Evolutionary conservation across 2,888 invertebrate genomes (phyloP), one percentile per base, ranked within the genome.

Genomic region (Pelosia muscerda): DNA sequence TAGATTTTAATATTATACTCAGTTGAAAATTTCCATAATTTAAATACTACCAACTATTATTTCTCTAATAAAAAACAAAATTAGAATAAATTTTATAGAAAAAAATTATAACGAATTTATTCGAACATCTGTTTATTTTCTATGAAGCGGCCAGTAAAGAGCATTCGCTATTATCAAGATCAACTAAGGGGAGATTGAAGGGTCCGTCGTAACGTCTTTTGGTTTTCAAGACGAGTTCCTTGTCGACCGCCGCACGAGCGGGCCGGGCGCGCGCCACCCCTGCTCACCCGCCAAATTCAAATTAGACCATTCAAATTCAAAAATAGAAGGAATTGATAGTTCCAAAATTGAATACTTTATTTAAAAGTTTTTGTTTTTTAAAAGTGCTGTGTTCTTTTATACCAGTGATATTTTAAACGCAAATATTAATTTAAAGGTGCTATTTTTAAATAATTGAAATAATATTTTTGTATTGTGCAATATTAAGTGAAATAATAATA

Each of bases 141-240:
- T 68, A 66, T 72, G 73, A 56, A 65, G 81, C 70, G 71, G 87
- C 89, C 88, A 90, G 88, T 90, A 85, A 82, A 88, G 82, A 88
- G 85, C 87, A 83, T 88, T 84, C 72, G 69, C 81, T 79, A 85
- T 90, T 91, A 90, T 91, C 90, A 86, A 84, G 88, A 84, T 86
- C 86, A 89, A 91, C 89, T 84, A 86, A 87, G 86, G 90, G 92
- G 93, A 92, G 87, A 87, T 85, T 85, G 88, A 89, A 90, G 93
- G 94, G 93, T 86, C 86, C 81, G 82, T 84, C 86, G 86, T 93
- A 95, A 94, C 94, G 94, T 94, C 94, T 95, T 94, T 94, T 84
- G 81, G 86, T 88, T 91, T n/a, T 90, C 87, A 86, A 93, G 90
- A 77, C 84, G 90, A 94, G 94, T 95, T 93, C 88, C 92, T 93